Conservation (phyloP, 2,113 vertebrate species). For the Orthochromis malagaraziensis region DNA sequence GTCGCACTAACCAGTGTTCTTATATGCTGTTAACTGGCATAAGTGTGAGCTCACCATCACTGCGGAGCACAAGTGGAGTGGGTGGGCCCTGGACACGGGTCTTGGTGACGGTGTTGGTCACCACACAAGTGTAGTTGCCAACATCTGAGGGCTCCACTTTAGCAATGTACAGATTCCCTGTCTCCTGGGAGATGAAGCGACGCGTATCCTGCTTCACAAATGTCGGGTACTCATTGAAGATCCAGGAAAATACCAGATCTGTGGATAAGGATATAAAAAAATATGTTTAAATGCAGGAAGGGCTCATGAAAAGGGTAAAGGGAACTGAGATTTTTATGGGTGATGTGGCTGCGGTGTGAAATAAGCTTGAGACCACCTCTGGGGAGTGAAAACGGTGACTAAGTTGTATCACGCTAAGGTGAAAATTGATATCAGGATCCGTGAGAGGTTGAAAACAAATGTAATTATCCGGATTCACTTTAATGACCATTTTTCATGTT, state of each 20-base stretch:
- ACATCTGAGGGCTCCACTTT: conserved; percentile 91
- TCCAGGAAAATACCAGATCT: conserved; percentile 96
- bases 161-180: conserved; percentile 93
- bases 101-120: conserved; percentile 89
- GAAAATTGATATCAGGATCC: conserved; percentile 35
- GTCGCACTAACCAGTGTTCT: background rate
- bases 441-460: background rate
- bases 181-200: conserved; percentile 93
- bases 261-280: conserved; percentile 14
- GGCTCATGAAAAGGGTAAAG: background rate
- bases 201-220: conserved; percentile 90
- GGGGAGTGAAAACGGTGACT: background rate
- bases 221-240: conserved; percentile 92
- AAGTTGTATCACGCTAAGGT: conserved; percentile 29
- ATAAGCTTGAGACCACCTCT: conserved; percentile 9
- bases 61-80: conserved; percentile 88
- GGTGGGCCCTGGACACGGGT: conserved; percentile 84
- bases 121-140: conserved; percentile 96
- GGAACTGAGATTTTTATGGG: background rate
- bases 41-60: conserved; percentile 77
- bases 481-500: background rate
- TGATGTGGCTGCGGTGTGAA: background rate
- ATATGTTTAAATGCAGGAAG: background rate
- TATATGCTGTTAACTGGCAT: background rate
- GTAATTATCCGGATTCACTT: conserved; percentile 31